These are phyloP conservation scores for Zingel zingel DNA, from an alignment of 2,113 vertebrate genomes.

Conservation along the genomic window DNA sequence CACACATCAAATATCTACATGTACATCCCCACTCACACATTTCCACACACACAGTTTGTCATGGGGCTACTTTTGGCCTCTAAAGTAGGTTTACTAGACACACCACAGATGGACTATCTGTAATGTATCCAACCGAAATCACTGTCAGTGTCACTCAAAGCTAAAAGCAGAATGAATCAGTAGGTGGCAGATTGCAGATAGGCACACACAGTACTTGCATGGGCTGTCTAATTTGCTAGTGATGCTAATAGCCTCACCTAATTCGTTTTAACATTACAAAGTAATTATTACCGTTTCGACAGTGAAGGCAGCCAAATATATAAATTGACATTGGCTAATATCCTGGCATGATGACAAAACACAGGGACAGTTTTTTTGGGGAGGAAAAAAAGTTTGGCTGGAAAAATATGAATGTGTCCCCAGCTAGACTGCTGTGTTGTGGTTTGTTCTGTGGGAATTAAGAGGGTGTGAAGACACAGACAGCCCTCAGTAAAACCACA, in stretches of 20 bases:
- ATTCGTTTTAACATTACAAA: slow-evolving; percentile 33
- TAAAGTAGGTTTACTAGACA: slow-evolving; percentile 62
- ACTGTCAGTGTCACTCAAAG: slow-evolving; percentile 65
- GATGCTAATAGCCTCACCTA: slow-evolving; percentile 39
- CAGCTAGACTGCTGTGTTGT: background rate
- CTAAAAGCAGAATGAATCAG: slow-evolving; percentile 52
- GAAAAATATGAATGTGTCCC: background rate
- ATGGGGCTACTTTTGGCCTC: slow-evolving; percentile 39
- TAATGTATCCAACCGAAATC: slow-evolving; percentile 58
- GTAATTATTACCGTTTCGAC: slow-evolving; percentile 45
- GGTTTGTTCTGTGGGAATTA: background rate
- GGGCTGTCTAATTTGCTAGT: slow-evolving; percentile 36
- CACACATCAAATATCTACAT: slow-evolving; percentile 28
- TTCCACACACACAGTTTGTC: slow-evolving; percentile 27
- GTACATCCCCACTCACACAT: slow-evolving; percentile 28
- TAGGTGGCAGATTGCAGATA: slow-evolving; percentile 55
- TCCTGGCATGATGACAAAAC: background rate
- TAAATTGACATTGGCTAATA: slow-evolving; percentile 37
- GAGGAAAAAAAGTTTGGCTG: background rate
- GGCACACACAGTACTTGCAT: slow-evolving; percentile 19
- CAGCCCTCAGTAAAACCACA: background rate
- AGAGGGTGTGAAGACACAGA: background rate
- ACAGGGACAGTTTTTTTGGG: background rate
- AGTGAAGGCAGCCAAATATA: slow-evolving; percentile 21
- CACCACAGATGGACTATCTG: slow-evolving; percentile 70